phyloP scores from a whole-genome alignment of 2,888 invertebrate genomes.

The Temnothorax unifasciatus region DNA sequence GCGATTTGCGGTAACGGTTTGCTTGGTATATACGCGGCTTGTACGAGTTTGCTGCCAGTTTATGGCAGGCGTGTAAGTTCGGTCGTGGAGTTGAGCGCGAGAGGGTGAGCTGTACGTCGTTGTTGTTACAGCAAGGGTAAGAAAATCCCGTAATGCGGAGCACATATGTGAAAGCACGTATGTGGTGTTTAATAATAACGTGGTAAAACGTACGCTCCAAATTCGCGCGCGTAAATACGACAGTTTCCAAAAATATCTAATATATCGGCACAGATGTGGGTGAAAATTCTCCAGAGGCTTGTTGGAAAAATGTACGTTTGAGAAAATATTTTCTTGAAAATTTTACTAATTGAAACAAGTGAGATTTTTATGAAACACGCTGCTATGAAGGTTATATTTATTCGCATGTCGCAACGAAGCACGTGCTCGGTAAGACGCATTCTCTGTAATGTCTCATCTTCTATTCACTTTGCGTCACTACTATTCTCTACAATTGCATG shows the following conservation, averaged over 20 bases:
- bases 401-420: not conserved
- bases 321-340: not conserved
- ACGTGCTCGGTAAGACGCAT: not conserved
- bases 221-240: not conserved
- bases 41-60: slow-evolving; percentile 55
- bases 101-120: slow-evolving; percentile 1
- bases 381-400: not conserved
- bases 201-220: slow-evolving; percentile 13
- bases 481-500: not conserved
- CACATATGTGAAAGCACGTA: not conserved
- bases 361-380: not conserved
- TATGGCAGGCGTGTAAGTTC: slow-evolving; percentile 16
- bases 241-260: not conserved
- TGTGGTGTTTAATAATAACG: not conserved
- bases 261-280: not conserved
- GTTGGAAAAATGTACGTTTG: not conserved
- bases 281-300: not conserved
- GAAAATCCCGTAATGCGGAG: slow-evolving; percentile 21
- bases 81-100: not conserved
- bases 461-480: not conserved
- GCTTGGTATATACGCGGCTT: slow-evolving; percentile 40
- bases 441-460: not conserved
- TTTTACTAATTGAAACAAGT: not conserved
- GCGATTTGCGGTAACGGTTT: slow-evolving; percentile 55
- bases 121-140: not conserved